phyloP scores from a whole-genome alignment of 2,888 invertebrate genomes.

The Macropis europaea region DNA sequence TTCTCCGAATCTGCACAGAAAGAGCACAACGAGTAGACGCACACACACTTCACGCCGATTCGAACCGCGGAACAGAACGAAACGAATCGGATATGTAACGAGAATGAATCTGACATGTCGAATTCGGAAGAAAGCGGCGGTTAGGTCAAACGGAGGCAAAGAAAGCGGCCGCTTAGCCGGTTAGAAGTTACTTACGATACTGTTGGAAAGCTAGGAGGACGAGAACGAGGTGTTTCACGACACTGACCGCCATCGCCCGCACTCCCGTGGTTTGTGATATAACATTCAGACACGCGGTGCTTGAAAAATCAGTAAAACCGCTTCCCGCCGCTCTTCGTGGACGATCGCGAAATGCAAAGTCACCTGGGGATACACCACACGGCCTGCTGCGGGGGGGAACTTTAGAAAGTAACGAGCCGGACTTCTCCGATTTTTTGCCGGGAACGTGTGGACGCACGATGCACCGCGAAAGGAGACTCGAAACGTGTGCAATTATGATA shows the following conservation, averaged over 20 bases:
- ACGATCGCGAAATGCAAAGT: conserved; percentile 72
- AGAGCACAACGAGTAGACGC: too few species aligned
- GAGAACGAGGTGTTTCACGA: conserved; percentile 68
- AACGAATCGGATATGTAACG: too few species aligned
- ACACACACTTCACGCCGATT: too few species aligned
- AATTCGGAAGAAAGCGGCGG: too few species aligned
- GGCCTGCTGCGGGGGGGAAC: conserved; percentile 57
- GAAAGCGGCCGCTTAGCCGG: not conserved
- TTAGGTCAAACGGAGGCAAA: not conserved
- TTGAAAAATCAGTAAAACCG: conserved; percentile 74
- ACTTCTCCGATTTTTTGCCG: conserved; percentile 23
- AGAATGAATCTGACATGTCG: too few species aligned
- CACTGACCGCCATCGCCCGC: conserved; percentile 78
- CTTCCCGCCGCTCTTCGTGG: conserved; percentile 68
- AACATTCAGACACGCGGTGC: conserved; percentile 73
- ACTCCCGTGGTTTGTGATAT: conserved; percentile 72
- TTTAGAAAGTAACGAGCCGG: conserved; percentile 73
- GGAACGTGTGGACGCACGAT: not conserved
- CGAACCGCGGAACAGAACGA: too few species aligned
- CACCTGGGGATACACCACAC: conserved; percentile 57
- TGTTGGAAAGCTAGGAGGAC: conserved; percentile 59
- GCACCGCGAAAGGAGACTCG: too few species aligned
- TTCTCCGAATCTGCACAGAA: too few species aligned
- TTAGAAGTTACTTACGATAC: conserved; percentile 67
- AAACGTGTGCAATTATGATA: too few species aligned